Conservation (phyloP, 2,113 vertebrate genomes). For the Pseudonaja textilis region DNA sequence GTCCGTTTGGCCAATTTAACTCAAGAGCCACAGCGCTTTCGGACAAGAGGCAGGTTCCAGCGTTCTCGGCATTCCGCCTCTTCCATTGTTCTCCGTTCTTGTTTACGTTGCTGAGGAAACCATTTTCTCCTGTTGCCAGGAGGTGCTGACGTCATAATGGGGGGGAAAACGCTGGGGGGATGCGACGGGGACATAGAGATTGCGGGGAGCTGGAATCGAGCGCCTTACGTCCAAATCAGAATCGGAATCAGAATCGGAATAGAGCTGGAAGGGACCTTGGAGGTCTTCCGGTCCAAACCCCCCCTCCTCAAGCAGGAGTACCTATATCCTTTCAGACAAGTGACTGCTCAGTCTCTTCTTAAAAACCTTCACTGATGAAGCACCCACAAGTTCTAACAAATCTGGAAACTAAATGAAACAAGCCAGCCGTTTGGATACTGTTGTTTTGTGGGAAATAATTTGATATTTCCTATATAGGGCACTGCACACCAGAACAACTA, state of each 20-base stretch:
- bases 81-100: not conserved
- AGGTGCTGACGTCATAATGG: fast-evolving
- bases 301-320: too few species aligned
- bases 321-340: too few species aligned
- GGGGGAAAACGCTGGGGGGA: not conserved
- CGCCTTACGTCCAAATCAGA: not conserved
- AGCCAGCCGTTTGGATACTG: not conserved
- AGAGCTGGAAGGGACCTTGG: too few species aligned
- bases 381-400: not conserved
- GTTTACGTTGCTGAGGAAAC: conserved; percentile 46
- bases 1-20: not conserved
- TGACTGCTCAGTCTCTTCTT: too few species aligned
- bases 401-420: not conserved
- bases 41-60: not conserved
- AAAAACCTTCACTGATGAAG: too few species aligned
- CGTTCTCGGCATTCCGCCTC: not conserved
- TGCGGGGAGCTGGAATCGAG: not conserved
- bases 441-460: not conserved
- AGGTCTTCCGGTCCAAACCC: too few species aligned
- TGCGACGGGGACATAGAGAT: not conserved
- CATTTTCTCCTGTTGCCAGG: not conserved
- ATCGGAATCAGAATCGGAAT: too few species aligned
- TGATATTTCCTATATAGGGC: not conserved
- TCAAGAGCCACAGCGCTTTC: not conserved
- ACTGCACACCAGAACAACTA: too few species aligned